Evolutionary conservation across 2,888 invertebrate genomes (phyloP).

Genomic region (Eulithis testata): DNA sequence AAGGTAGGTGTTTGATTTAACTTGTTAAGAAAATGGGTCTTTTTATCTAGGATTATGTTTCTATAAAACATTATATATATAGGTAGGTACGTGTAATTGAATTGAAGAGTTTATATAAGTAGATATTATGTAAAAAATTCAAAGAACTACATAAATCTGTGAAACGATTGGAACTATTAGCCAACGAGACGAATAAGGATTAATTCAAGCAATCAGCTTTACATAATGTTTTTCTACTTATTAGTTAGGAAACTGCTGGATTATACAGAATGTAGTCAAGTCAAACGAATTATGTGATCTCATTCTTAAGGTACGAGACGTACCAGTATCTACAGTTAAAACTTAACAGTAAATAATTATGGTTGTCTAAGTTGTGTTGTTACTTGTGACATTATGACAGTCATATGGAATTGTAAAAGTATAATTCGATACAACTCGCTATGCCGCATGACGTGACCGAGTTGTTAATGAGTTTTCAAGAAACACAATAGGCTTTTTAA

Average conservation of each 20-base stretch:
- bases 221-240: slow-evolving; percentile 21
- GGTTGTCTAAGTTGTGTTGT: too few species aligned
- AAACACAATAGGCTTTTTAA: slow-evolving; percentile 51
- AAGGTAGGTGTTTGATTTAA: slow-evolving; percentile 34
- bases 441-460: slow-evolving; percentile 69
- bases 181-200: slow-evolving; percentile 19
- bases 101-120: too few species aligned
- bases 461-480: slow-evolving; percentile 58
- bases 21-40: slow-evolving; percentile 39
- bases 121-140: too few species aligned
- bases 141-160: too few species aligned
- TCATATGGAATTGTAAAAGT: slow-evolving; percentile 50
- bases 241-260: slow-evolving; percentile 3
- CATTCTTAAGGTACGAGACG: slow-evolving; percentile 28
- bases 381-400: slow-evolving; percentile 64
- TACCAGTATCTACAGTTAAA: slow-evolving; percentile 39
- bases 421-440: slow-evolving; percentile 69
- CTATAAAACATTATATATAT: slow-evolving; percentile 13
- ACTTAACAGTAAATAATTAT: slow-evolving; percentile 60
- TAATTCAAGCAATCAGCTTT: slow-evolving; percentile 27
- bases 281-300: slow-evolving; percentile 34
- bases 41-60: slow-evolving; percentile 35
- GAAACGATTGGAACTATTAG: too few species aligned
- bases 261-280: slow-evolving; percentile 27
- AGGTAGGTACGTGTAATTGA: too few species aligned